These are phyloP conservation scores for Semicossyphus pulcher DNA, from an alignment of 2,113 vertebrate species.

Conservation along the genomic window DNA sequence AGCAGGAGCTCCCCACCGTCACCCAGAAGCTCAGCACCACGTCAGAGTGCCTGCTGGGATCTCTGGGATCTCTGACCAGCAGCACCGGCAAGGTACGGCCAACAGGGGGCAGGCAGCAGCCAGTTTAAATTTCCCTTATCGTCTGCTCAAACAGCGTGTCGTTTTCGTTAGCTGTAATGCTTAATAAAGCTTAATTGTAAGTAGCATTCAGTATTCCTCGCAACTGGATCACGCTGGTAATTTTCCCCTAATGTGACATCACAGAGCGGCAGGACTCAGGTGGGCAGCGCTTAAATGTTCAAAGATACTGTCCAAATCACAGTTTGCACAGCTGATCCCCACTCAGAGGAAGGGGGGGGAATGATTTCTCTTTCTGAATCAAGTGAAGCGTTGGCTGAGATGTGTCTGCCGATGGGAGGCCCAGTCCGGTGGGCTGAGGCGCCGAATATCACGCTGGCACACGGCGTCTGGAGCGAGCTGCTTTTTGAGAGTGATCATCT, in stretches of 20 bases:
- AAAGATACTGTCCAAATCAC: conserved; percentile 56
- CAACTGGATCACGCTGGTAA: conserved; percentile 42
- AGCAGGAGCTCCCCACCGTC: conserved; percentile 92
- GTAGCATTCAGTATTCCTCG: conserved; percentile 36
- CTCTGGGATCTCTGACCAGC: conserved; percentile 89
- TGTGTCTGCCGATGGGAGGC: conserved; percentile 28
- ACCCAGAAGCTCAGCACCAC: conserved; percentile 96
- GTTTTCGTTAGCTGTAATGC: conserved; percentile 14
- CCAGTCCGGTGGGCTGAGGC: conserved; percentile 34
- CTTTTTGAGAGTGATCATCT: conserved; percentile 31
- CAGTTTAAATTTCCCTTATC: neutral
- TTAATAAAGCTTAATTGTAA: conserved; percentile 31
- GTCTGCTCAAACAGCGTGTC: neutral
- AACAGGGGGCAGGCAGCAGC: conserved; percentile 65
- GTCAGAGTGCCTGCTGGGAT: conserved; percentile 95
- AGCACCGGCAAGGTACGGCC: conserved; percentile 90
- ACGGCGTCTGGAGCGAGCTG: conserved; percentile 6
- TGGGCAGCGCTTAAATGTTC: conserved; percentile 54
- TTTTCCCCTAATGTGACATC: conserved; percentile 41
- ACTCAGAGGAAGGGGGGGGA: conserved; percentile 24
- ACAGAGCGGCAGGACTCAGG: conserved; percentile 59
- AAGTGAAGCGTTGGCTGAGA: conserved; percentile 29
- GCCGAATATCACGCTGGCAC: conserved; percentile 31
- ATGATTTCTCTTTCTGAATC: conserved; percentile 56
- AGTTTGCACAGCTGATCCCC: conserved; percentile 70